A percentile compares a stretch with the other conserved stretches of the same genome.
These are phyloP conservation scores for Daphoenositta chrysoptera DNA, from an alignment of 2,113 vertebrate species.

Conservation along the genomic window DNA sequence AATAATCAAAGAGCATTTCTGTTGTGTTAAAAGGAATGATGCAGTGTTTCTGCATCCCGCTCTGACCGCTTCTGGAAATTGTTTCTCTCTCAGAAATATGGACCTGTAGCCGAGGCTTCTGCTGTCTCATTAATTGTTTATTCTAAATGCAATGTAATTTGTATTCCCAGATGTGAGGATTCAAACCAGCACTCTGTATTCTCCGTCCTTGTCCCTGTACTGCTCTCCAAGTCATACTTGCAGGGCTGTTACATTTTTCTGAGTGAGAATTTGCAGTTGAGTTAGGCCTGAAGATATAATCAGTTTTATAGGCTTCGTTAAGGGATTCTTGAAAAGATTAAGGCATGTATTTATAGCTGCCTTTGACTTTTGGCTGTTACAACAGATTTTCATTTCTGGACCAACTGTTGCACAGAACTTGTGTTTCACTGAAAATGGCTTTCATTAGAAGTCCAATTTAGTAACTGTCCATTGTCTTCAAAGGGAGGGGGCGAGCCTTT, in stretches of 20 bases:
- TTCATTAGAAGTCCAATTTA: slow-evolving; percentile 11
- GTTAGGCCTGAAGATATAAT: slow-evolving; percentile 23
- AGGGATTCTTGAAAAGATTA: slow-evolving; percentile 32
- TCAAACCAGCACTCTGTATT: neutral
- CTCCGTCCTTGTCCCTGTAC: neutral
- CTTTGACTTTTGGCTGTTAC: slow-evolving; percentile 55
- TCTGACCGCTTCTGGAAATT: neutral
- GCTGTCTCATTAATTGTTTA: slow-evolving; percentile 36
- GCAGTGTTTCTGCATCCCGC: neutral
- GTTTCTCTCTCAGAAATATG: neutral
- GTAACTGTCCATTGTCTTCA: slow-evolving; percentile 8
- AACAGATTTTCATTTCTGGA: slow-evolving; percentile 5
- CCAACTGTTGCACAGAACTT: neutral
- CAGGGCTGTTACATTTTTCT: slow-evolving; percentile 14
- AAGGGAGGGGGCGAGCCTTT: neutral
- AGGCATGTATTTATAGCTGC: slow-evolving; percentile 41
- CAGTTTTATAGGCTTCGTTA: slow-evolving; percentile 49
- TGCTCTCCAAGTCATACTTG: neutral
- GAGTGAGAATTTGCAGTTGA: slow-evolving; percentile 17
- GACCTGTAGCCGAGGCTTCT: neutral
- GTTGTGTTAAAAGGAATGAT: slow-evolving; percentile 38
- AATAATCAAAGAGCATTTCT: slow-evolving; percentile 44
- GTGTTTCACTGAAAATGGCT: slow-evolving; percentile 1
- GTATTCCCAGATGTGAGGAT: neutral
- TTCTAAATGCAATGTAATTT: neutral